phyloP scores from a whole-genome alignment of 2,888 invertebrate genomes.

The Sinelater perroti region DNA sequence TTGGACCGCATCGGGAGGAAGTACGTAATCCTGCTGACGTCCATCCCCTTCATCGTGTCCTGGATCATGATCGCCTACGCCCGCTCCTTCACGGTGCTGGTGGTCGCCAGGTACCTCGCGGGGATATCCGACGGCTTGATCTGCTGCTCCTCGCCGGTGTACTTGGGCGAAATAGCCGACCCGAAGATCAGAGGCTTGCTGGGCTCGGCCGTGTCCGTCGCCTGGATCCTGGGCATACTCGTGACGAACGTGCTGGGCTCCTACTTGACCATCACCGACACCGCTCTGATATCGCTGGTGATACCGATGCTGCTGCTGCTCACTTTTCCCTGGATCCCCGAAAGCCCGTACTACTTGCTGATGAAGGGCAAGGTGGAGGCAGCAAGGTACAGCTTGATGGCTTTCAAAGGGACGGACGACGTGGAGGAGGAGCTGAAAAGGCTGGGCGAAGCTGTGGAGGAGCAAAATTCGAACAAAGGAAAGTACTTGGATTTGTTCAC shows the following conservation, averaged over 20 bases:
- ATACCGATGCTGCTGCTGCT: constrained; percentile 66
- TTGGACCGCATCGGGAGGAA: constrained; percentile 76
- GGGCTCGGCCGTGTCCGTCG: constrained; percentile 69
- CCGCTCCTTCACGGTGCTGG: constrained; percentile 65
- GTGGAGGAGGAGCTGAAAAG: constrained; percentile 61
- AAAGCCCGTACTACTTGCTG: constrained; percentile 65
- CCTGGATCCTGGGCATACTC: constrained; percentile 67
- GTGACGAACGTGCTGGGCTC: constrained; percentile 70
- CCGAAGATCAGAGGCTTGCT: constrained; percentile 67
- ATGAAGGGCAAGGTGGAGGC: constrained; percentile 56
- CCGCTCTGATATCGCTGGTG: constrained; percentile 66
- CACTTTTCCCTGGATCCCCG: constrained; percentile 71
- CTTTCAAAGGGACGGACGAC: constrained; percentile 64
- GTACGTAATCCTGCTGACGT: constrained; percentile 68
- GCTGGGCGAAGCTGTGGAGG: constrained; percentile 44
- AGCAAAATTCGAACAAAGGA: constrained; percentile 63
- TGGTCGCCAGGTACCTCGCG: constrained; percentile 63
- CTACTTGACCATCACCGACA: constrained; percentile 62
- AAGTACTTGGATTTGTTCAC: constrained; percentile 64
- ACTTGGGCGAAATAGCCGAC: constrained; percentile 70
- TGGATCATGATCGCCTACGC: constrained; percentile 72
- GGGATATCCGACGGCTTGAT: constrained; percentile 65
- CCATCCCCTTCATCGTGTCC: constrained; percentile 68
- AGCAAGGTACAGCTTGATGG: constrained; percentile 64
- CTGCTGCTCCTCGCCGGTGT: constrained; percentile 64